Percentiles rank a stretch among this genome's conserved stretches.
phyloP scores from a whole-genome alignment of 2,797 vertebrate species.

The Clarias laeviceps region DNA sequence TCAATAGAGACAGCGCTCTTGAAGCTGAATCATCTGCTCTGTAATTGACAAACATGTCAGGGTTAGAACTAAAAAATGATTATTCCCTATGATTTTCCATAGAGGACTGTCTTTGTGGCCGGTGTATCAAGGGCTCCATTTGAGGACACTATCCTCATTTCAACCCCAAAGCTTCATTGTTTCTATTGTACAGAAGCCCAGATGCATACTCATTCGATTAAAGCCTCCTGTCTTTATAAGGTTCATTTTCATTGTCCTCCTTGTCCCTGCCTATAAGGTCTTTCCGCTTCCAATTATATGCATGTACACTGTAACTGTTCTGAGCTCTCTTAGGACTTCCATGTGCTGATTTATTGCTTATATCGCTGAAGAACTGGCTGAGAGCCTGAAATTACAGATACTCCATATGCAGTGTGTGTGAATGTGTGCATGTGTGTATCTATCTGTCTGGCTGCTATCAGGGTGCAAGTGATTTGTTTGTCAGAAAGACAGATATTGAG shows the following conservation, averaged over 20 bases:
- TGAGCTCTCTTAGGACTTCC: conserved; percentile 23
- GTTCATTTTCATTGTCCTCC: conserved; percentile 31
- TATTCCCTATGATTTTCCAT: conserved; percentile 7
- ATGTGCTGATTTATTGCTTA: conserved; percentile 33
- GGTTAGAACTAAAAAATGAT: conserved; percentile 18
- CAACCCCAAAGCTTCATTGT: conserved; percentile 35
- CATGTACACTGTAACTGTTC: conserved; percentile 22
- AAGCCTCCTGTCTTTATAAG: conserved; percentile 25
- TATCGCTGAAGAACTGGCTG: neutral
- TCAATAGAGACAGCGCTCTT: neutral
- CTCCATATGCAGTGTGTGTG: conserved; percentile 1
- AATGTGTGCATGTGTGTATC: neutral
- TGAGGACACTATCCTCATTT: conserved; percentile 31
- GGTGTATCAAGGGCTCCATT: conserved; percentile 25
- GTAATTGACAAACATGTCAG: conserved; percentile 25
- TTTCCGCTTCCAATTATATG: conserved; percentile 36
- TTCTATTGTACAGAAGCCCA: conserved; percentile 40
- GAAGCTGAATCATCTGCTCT: conserved; percentile 12
- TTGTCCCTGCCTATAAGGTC: conserved; percentile 24
- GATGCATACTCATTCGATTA: conserved; percentile 43
- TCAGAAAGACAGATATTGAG: conserved; percentile 7
- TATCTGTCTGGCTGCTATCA: neutral
- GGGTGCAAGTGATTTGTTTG: conserved; percentile 17
- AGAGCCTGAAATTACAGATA: neutral
- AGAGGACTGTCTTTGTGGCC: conserved; percentile 41